phyloP scores from a whole-genome alignment of 2,113 vertebrate species.

The Laticauda laticaudata region DNA sequence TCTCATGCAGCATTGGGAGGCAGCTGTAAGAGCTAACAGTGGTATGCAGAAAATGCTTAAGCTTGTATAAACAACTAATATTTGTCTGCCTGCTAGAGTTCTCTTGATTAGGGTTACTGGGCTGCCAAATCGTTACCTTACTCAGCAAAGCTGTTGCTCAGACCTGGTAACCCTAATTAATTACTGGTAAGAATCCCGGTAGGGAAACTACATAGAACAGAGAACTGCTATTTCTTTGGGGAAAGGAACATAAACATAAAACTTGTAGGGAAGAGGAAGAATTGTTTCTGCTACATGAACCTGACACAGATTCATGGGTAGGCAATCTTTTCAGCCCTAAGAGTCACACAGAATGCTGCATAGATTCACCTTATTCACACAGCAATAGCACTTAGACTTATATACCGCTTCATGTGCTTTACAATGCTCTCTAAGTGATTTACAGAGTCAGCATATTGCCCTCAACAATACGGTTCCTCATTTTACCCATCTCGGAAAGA shows the following conservation, averaged over 20 bases:
- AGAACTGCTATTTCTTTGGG: background rate
- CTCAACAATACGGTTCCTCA: no score
- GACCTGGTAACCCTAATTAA: background rate
- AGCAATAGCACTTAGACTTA: no score
- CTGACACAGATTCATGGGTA: background rate
- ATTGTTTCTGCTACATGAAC: background rate
- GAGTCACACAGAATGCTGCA: background rate
- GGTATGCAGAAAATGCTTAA: conserved; percentile 5
- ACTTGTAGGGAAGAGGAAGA: background rate
- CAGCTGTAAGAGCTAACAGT: conserved; percentile 81
- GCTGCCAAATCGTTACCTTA: background rate
- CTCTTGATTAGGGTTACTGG: no score
- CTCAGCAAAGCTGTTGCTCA: background rate
- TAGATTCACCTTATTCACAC: background rate
- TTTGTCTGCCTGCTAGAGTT: background rate
- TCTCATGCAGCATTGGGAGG: conserved; percentile 74
- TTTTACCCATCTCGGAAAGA: no score
- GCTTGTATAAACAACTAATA: background rate
- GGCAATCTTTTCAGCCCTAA: background rate
- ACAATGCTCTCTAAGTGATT: no score
- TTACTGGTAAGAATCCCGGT: background rate
- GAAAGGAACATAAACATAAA: background rate
- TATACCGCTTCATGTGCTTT: no score
- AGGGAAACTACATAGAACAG: background rate
- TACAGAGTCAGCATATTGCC: no score